Evolutionary conservation across 2,113 vertebrate species (phyloP).

Genomic region (Choloepus hoffmanni): DNA sequence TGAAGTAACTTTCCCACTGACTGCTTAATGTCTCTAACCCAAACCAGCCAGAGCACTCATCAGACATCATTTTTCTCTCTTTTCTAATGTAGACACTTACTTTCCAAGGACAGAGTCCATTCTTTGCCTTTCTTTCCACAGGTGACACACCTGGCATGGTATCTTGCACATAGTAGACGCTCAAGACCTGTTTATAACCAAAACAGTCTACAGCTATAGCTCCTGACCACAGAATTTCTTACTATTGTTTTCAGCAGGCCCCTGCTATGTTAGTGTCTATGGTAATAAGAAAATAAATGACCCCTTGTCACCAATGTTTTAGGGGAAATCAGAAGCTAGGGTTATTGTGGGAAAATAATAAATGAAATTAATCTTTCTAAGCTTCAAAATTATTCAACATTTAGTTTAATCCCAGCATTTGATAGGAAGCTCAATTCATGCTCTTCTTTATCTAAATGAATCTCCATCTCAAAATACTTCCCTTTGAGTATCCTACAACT

Average conservation of each 20-base stretch:
- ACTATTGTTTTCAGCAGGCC: neutral
- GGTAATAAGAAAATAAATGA: slow-evolving; percentile 24
- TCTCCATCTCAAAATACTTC: slow-evolving; percentile 6
- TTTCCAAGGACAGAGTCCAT: neutral
- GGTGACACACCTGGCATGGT: neutral
- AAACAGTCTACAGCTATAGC: slow-evolving; percentile 13
- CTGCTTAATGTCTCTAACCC: neutral
- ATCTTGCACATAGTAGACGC: neutral
- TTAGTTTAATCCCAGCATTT: slow-evolving; percentile 30
- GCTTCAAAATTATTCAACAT: slow-evolving; percentile 45
- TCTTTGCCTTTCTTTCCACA: neutral
- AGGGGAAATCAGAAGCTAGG: slow-evolving; percentile 39
- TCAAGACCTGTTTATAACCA: neutral
- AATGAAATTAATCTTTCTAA: slow-evolving; percentile 58
- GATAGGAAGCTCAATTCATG: slow-evolving; percentile 27
- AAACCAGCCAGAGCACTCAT: neutral
- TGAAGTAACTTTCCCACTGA: neutral
- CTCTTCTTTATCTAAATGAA: slow-evolving; percentile 49
- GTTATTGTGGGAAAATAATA: slow-evolving; percentile 50
- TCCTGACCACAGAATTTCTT: neutral
- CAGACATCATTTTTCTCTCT: neutral
- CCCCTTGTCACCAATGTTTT: neutral
- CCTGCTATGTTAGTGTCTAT: neutral
- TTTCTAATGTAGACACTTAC: neutral
- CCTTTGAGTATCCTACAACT: neutral